Conservation (phyloP, 2,113 vertebrate genomes). For the Centropus unirufus region DNA sequence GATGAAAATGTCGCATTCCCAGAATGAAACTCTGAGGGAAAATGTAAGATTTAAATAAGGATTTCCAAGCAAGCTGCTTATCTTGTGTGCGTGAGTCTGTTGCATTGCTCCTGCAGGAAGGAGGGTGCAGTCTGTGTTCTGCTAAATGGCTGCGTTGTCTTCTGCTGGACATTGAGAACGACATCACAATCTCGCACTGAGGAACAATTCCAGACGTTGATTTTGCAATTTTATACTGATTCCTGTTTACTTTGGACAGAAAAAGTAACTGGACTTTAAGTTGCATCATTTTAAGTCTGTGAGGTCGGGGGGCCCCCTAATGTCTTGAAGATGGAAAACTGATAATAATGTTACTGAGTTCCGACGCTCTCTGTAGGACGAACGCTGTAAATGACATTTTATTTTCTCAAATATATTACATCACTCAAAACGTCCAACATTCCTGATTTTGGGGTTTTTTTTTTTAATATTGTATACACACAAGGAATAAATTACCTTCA, state of each 20-base stretch:
- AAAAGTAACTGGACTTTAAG: neutral
- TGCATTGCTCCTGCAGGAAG: neutral
- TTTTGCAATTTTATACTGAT: neutral
- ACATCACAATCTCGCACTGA: neutral
- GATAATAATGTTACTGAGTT: neutral
- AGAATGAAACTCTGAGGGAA: conserved; percentile 24
- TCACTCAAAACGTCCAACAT: neutral
- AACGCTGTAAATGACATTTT: neutral
- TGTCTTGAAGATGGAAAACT: neutral
- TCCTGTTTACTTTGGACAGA: neutral
- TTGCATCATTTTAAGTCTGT: neutral
- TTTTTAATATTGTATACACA: neutral
- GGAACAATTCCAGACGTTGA: neutral
- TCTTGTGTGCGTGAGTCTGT: neutral
- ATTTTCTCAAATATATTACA: neutral
- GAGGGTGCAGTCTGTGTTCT: neutral
- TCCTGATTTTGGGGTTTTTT: too few species aligned
- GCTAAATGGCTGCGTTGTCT: neutral
- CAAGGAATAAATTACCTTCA: neutral
- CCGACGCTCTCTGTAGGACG: neutral
- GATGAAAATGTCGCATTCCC: neutral
- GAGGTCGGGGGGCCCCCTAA: conserved; percentile 46
- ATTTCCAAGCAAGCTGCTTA: neutral
- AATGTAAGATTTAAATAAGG: conserved; percentile 8
- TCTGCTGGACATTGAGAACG: neutral